phyloP scores from a whole-genome alignment of 2,888 invertebrate species.

The Lepidonotus clava region DNA sequence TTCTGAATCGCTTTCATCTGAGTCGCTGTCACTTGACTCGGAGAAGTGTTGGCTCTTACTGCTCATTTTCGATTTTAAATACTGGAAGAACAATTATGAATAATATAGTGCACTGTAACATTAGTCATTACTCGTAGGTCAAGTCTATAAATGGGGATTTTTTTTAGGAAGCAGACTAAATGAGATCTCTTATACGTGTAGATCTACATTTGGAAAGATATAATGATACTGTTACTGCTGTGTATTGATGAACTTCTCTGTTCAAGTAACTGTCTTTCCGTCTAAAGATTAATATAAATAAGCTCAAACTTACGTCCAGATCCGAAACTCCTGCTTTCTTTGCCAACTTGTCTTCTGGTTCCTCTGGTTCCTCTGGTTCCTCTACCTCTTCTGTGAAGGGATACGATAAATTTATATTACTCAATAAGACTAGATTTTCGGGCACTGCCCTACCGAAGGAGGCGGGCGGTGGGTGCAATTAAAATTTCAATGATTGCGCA shows the following conservation, averaged over 20 bases:
- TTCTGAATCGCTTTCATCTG: constrained; percentile 29
- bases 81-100: constrained; percentile 59
- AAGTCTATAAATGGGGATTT: no score
- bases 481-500: no score
- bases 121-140: background rate
- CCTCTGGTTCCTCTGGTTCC: constrained; percentile 79
- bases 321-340: constrained; percentile 85
- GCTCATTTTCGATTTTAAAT: constrained; percentile 71
- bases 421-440: no score
- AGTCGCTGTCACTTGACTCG: constrained; percentile 60
- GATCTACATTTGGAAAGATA: no score
- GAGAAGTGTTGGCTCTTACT: background rate
- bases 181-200: no score
- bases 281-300: constrained; percentile 52
- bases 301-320: constrained; percentile 83
- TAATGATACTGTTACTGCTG: no score
- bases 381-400: background rate
- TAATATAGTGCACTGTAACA: background rate
- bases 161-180: no score
- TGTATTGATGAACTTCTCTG: no score
- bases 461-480: no score
- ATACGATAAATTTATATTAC: no score
- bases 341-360: constrained; percentile 79
- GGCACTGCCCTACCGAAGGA: no score
- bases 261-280: no score